phyloP scores from a whole-genome alignment of 1,140 invertebrate species.

The Agraylea sexmaculata region DNA sequence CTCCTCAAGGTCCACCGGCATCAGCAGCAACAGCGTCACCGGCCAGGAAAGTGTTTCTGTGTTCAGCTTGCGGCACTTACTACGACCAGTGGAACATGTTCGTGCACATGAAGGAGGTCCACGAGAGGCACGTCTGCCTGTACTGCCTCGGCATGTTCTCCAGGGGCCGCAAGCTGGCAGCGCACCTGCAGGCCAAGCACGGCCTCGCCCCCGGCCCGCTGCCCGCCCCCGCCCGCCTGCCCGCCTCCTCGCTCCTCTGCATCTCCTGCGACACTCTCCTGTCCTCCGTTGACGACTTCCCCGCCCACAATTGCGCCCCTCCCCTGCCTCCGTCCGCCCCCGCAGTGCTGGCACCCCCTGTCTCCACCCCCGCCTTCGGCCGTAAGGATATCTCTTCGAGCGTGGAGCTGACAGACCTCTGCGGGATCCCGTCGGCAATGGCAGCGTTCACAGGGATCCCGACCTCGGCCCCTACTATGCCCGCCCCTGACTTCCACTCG shows the following conservation, averaged over 20 bases:
- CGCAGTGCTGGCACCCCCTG: not conserved
- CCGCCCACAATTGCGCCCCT: not conserved
- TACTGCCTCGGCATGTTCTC: conserved; percentile 69
- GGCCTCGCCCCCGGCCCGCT: conserved; percentile 43
- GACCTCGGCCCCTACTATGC: not conserved
- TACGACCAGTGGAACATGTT: conserved; percentile 77
- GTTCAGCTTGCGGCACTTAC: conserved; percentile 64
- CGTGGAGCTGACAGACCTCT: no score
- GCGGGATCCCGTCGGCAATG: not conserved
- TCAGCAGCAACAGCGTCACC: conserved; percentile 44
- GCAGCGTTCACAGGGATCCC: not conserved
- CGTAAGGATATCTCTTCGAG: not conserved
- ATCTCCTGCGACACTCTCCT: no score
- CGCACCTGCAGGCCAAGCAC: conserved; percentile 63
- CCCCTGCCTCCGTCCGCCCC: not conserved
- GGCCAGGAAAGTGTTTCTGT: conserved; percentile 63
- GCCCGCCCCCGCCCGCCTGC: not conserved
- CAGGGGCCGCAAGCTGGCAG: conserved; percentile 59
- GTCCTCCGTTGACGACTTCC: no score
- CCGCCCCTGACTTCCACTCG: not conserved
- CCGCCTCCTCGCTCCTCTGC: no score
- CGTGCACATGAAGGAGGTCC: conserved; percentile 65
- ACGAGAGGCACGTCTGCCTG: conserved; percentile 63
- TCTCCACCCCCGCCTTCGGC: not conserved
- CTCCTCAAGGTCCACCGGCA: conserved; percentile 24